Evolutionary conservation across 1,140 invertebrate genomes (phyloP).

Genomic region (Ooceraea biroi): DNA sequence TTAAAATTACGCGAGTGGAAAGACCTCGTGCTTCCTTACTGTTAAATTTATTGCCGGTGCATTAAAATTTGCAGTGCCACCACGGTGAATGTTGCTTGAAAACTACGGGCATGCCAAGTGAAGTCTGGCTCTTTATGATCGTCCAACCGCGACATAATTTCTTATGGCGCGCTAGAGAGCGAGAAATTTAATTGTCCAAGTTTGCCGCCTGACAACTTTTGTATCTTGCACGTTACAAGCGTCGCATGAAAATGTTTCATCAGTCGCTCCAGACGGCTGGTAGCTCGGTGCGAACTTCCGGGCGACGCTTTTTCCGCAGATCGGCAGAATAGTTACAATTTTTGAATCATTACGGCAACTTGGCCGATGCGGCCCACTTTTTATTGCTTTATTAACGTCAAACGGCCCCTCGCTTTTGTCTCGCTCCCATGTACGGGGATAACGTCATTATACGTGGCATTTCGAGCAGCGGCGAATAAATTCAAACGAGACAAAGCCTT

Average conservation of each 20-base stretch:
- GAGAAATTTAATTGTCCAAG: constrained; percentile 57
- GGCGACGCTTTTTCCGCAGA: background rate
- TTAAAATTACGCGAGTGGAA: background rate
- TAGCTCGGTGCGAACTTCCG: constrained; percentile 20
- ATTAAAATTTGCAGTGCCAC: constrained; percentile 32
- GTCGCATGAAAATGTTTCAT: constrained; percentile 48
- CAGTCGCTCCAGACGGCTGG: constrained; percentile 15
- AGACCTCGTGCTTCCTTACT: background rate
- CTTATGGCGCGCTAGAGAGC: constrained; percentile 38
- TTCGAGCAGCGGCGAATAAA: too few species aligned
- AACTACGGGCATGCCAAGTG: constrained; percentile 24
- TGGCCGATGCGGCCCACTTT: background rate
- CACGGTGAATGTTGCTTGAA: constrained; percentile 22
- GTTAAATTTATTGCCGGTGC: constrained; percentile 15
- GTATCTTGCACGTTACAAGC: constrained; percentile 45
- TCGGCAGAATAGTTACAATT: constrained; percentile 9
- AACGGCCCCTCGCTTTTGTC: too few species aligned
- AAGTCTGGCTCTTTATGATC: constrained; percentile 53
- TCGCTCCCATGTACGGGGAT: too few species aligned
- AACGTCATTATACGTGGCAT: too few species aligned
- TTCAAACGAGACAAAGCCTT: too few species aligned
- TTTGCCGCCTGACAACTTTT: constrained; percentile 49
- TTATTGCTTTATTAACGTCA: too few species aligned
- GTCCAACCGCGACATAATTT: constrained; percentile 53
- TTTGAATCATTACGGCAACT: constrained; percentile 30